These are phyloP conservation scores for Callosobruchus maculatus DNA, from an alignment of 2,888 invertebrate species.

Conservation along the genomic window DNA sequence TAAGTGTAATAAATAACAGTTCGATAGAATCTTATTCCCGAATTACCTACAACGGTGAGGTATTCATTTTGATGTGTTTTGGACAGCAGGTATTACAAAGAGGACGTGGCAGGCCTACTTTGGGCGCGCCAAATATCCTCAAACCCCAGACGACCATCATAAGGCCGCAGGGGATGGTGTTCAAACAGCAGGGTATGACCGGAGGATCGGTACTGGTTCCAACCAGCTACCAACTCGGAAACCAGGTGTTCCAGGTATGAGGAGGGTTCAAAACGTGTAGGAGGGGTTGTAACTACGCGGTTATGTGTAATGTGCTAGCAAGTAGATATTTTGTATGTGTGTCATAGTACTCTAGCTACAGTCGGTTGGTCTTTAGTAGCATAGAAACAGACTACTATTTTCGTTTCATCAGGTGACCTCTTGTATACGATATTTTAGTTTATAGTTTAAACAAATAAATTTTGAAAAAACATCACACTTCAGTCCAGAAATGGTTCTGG, in stretches of 20 bases:
- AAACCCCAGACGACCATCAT: slow-evolving; percentile 31
- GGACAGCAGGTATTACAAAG: slow-evolving; percentile 31
- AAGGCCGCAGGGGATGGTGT: slow-evolving; percentile 59
- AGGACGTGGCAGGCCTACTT: slow-evolving; percentile 43
- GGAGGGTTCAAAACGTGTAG: not conserved
- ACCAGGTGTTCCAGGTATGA: slow-evolving; percentile 62
- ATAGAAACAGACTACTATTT: no score
- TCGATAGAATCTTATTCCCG: not conserved
- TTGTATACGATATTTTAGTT: no score
- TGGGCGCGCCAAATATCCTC: slow-evolving; percentile 23
- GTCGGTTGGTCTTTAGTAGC: not conserved
- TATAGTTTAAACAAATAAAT: no score
- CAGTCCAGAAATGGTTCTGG: no score
- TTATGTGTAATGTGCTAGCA: not conserved
- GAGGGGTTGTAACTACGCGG: not conserved
- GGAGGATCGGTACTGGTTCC: slow-evolving; percentile 56
- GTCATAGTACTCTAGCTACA: not conserved
- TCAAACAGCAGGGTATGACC: slow-evolving; percentile 63
- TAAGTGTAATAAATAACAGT: no score
- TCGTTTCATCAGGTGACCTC: no score
- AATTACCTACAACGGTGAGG: no score
- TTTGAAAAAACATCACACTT: no score
- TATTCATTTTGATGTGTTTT: not conserved
- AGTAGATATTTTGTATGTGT: not conserved
- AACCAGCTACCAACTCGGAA: slow-evolving; percentile 59